Conservation (phyloP, 2,888 invertebrate species). For the Orthonychiurus folsomi region DNA sequence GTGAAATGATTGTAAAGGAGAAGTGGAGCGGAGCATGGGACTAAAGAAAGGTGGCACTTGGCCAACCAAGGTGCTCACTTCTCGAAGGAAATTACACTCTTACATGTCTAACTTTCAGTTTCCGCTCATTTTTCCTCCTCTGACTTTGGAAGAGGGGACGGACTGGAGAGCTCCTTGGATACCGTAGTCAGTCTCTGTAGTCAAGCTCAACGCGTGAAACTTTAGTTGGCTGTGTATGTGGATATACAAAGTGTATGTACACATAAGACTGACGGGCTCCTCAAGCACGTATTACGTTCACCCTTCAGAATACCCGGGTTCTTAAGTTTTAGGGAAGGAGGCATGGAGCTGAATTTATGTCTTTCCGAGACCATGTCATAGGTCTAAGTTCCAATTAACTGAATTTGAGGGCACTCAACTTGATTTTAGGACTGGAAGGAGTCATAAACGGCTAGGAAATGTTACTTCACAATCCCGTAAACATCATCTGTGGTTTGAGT, state of each 20-base stretch:
- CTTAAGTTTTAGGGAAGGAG: neutral
- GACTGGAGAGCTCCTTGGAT: too few species aligned
- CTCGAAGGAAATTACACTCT: slow-evolving; percentile 1
- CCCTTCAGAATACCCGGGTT: too few species aligned
- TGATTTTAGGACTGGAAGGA: neutral
- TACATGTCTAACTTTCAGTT: neutral
- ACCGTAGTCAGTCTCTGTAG: too few species aligned
- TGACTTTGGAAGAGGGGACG: too few species aligned
- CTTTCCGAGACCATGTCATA: neutral
- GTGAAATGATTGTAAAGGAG: too few species aligned
- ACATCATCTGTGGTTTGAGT: too few species aligned
- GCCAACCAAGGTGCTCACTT: neutral
- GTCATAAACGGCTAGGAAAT: neutral
- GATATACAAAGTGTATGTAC: too few species aligned
- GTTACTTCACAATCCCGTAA: neutral
- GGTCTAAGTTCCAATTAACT: slow-evolving; percentile 1
- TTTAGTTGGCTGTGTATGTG: too few species aligned
- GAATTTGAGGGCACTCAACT: neutral
- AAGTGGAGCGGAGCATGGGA: too few species aligned
- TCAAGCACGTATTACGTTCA: neutral
- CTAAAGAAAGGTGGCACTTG: neutral
- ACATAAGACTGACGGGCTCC: neutral
- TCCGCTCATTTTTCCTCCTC: neutral
- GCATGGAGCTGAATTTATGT: neutral
- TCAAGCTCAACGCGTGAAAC: too few species aligned